Evolutionary conservation across 2,888 invertebrate genomes (phyloP).

Genomic region (Agrochola litura): DNA sequence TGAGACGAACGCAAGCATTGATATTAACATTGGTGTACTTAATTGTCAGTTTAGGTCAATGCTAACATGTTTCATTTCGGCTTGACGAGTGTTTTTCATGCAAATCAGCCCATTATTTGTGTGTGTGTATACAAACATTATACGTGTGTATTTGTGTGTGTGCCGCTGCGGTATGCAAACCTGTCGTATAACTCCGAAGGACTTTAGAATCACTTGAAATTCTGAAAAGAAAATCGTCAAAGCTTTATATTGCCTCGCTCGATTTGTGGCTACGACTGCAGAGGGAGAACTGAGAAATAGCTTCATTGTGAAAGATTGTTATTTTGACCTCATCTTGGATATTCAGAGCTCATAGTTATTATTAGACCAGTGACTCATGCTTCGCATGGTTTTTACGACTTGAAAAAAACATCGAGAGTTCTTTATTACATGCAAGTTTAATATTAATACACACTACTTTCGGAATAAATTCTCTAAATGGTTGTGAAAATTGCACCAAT

Average conservation of each 20-base stretch:
- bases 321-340: neutral
- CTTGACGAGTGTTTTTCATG: slow-evolving; percentile 40
- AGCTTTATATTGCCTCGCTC: slow-evolving; percentile 87
- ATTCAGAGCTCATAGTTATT: neutral
- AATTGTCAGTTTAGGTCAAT: slow-evolving; percentile 9
- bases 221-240: slow-evolving; percentile 89
- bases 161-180: slow-evolving; percentile 70
- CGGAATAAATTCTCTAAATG: neutral
- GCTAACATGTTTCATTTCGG: slow-evolving; percentile 40
- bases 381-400: neutral
- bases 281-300: slow-evolving; percentile 32
- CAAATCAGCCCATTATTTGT: slow-evolving; percentile 52
- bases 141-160: slow-evolving; percentile 25
- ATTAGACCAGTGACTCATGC: neutral
- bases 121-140: slow-evolving; percentile 8
- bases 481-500: neutral
- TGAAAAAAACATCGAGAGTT: neutral
- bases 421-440: neutral
- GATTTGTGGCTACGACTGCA: slow-evolving; percentile 71
- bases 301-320: neutral
- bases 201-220: slow-evolving; percentile 88
- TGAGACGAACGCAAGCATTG: neutral
- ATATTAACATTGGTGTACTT: neutral
- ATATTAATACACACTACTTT: neutral
- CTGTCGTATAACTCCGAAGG: slow-evolving; percentile 79